phyloP scores from a whole-genome alignment of 2,113 vertebrate genomes.

The Chloropsis cyanopogon region DNA sequence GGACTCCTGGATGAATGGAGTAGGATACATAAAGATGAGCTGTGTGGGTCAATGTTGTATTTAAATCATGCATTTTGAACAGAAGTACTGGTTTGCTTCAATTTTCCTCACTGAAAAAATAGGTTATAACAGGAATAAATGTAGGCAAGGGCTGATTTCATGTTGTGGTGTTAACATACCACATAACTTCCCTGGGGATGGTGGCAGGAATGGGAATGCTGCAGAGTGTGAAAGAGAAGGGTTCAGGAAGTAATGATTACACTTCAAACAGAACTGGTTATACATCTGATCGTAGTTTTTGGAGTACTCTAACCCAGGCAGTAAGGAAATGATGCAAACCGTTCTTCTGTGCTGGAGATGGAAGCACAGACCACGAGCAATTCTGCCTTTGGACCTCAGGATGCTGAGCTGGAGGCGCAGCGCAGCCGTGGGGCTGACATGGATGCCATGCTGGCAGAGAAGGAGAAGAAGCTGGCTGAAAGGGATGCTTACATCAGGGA shows the following conservation, averaged over 20 bases:
- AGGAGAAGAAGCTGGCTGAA: conserved; percentile 79
- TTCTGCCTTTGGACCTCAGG: conserved; percentile 44
- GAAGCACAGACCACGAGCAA: not conserved
- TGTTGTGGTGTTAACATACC: not conserved
- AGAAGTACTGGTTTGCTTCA: not conserved
- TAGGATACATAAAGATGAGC: not conserved
- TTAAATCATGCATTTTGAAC: not conserved
- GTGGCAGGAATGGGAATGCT: not conserved
- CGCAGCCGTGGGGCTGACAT: conserved; percentile 79
- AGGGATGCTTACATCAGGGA: conserved; percentile 87
- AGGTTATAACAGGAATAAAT: not conserved
- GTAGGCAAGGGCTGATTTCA: not conserved
- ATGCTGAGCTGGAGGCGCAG: conserved; percentile 73
- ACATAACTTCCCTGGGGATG: not conserved
- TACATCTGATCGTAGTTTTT: not conserved
- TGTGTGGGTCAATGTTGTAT: not conserved
- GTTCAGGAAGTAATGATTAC: not conserved
- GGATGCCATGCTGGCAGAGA: conserved; percentile 83
- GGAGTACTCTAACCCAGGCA: not conserved
- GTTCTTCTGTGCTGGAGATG: not conserved
- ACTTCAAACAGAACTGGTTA: not conserved
- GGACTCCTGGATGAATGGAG: not conserved
- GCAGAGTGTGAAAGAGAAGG: not conserved
- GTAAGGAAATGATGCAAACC: not conserved
- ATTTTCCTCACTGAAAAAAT: not conserved